Evolutionary conservation across 2,888 invertebrate genomes (phyloP).

Genomic region (Steinernema carpocapsae): DNA sequence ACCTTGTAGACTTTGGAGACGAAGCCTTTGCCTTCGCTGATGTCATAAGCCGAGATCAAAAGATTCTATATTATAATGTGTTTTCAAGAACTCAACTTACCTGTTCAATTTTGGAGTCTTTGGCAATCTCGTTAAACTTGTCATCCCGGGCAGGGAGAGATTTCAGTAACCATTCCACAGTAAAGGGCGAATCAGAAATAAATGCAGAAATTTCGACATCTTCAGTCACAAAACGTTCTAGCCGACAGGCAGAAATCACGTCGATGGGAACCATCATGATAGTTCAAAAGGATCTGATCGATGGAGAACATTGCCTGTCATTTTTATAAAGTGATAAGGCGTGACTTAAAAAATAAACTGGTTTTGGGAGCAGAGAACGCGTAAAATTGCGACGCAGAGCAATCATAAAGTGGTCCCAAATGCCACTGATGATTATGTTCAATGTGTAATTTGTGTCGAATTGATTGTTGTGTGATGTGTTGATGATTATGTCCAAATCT

Average conservation of each 20-base stretch:
- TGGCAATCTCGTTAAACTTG: neutral
- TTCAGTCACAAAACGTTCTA: neutral
- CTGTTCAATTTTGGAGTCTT: neutral
- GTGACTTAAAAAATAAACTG: too few species aligned
- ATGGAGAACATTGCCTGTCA: too few species aligned
- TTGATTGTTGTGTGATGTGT: too few species aligned
- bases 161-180: neutral
- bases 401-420: too few species aligned
- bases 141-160: neutral
- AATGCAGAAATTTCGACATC: neutral
- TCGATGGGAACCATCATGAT: neutral
- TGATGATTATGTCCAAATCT: too few species aligned
- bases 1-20: conserved; percentile 15
- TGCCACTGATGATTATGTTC: too few species aligned
- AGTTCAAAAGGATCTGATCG: neutral
- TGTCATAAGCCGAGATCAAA: neutral
- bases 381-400: too few species aligned
- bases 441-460: too few species aligned
- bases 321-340: too few species aligned
- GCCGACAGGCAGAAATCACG: neutral
- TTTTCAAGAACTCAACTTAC: too few species aligned
- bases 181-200: neutral
- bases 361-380: neutral
- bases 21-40: conserved; percentile 27
- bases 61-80: neutral